These are phyloP conservation scores for Neuroterus valhalla DNA, from an alignment of 1,140 invertebrate species.

Conservation along the genomic window DNA sequence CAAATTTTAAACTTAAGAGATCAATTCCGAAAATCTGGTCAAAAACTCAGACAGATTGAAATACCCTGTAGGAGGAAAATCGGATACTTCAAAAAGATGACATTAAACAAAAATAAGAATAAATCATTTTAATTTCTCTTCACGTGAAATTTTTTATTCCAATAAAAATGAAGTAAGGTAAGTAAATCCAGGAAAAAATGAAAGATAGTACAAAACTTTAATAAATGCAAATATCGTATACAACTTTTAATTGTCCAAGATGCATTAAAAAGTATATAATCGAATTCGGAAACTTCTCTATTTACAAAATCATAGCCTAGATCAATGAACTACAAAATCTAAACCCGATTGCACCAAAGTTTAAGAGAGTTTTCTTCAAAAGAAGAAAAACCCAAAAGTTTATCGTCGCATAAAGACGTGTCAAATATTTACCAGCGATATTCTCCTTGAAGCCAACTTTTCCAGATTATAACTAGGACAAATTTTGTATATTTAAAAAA, in stretches of 20 bases:
- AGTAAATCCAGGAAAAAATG: conserved; percentile 4
- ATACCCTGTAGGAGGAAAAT: too few species aligned
- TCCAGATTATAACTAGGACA: neutral
- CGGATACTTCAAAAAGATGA: too few species aligned
- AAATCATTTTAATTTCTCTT: too few species aligned
- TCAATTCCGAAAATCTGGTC: too few species aligned
- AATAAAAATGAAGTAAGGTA: neutral
- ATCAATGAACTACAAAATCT: neutral
- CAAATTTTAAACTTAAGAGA: too few species aligned
- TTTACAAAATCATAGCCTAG: conserved; percentile 29
- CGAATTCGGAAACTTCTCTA: neutral
- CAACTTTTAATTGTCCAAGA: conserved; percentile 9
- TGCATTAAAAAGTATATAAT: neutral
- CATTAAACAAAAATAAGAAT: too few species aligned
- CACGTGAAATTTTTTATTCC: too few species aligned
- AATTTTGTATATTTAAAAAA: neutral
- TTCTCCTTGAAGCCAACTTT: neutral
- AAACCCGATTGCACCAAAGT: conserved; percentile 8
- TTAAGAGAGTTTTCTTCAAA: neutral
- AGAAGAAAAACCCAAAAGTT: neutral
- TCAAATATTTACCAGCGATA: neutral
- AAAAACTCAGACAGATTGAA: too few species aligned
- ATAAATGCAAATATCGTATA: conserved; percentile 27
- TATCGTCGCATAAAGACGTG: conserved; percentile 12
- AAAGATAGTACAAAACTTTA: conserved; percentile 22